Evolutionary conservation across 2,797 vertebrate genomes (phyloP), one percentile per base, ranked within the genome.

Genomic region (Danio aesculapii): DNA sequence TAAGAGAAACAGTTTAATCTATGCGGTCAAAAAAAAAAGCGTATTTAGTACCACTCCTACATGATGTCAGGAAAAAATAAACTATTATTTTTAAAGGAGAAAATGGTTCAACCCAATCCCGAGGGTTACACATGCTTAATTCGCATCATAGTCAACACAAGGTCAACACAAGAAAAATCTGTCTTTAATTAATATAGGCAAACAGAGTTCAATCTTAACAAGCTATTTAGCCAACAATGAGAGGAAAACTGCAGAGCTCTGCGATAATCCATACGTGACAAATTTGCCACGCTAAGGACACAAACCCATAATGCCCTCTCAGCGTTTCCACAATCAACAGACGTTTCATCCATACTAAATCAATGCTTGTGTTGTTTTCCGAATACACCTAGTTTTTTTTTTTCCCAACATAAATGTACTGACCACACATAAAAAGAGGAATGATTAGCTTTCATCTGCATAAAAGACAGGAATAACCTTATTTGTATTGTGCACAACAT

Each of bases 111-210:
- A 81, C 44, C 17, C 47, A 70, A 76, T 81, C 69, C 62, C 62
- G 39, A 8, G 73, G 30, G 73, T 57, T 82, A 53, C 17, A 41
- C 55, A 68, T 49, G 21, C 47, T 50, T 12, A 21, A 77, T 44
- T 62, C 57, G 62, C n/a, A 66, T 62, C 66, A 46, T 11, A 41
- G 19, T 77, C 68, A 72, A 58, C 67, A 19, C 17, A n/a, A 21
- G 63, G 43, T 57, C n/a, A 46, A 43, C 62, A 58, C 19, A 81
- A 74, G 63, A 75, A 76, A 75, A 79, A 79, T 53, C 30, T 67
- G 73, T 14, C 41, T 79, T 87, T 81, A 77, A 82, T 87, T 84
- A 85, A 84, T 68, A 66, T 58, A 61, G 67, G 66, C 79, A 67
- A 63, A 77, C 1, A 58, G 62, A 46, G 30, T 67, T 66, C 73